These are phyloP conservation scores for Hemitrygon akajei DNA, from an alignment of 2,797 vertebrate species.

Conservation along the genomic window DNA sequence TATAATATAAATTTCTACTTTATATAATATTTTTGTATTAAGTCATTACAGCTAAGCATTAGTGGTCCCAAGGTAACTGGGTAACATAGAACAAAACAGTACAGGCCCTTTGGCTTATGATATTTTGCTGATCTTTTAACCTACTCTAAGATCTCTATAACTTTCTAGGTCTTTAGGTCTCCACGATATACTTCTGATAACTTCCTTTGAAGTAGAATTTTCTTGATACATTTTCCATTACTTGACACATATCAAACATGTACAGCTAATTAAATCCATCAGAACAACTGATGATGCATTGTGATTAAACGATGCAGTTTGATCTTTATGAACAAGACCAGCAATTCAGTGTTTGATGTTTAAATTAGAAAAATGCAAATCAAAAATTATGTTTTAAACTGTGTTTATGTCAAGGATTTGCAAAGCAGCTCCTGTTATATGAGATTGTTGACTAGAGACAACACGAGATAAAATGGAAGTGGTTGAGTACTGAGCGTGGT, in stretches of 20 bases:
- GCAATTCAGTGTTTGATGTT: neutral
- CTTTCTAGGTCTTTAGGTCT: neutral
- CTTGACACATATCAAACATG: neutral
- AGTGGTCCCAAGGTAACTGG: neutral
- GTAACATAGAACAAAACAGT: neutral
- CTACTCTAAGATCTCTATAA: no score
- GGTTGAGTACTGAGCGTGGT: no score
- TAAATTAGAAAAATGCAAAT: neutral
- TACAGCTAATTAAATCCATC: neutral
- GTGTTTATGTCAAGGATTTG: neutral
- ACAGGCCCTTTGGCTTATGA: no score
- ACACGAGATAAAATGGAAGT: no score
- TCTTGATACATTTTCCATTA: neutral
- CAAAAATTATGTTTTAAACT: neutral
- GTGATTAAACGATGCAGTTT: neutral
- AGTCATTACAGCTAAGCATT: neutral
- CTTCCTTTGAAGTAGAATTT: conserved; percentile 21
- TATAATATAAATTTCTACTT: neutral
- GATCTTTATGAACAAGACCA: neutral
- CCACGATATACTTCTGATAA: neutral
- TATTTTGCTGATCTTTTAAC: no score
- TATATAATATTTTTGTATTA: neutral
- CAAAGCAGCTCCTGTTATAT: neutral
- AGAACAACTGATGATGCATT: neutral
- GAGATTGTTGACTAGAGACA: no score